These are phyloP conservation scores for Pelobates cultripes DNA, from an alignment of 2,797 vertebrate genomes.

Conservation along the genomic window DNA sequence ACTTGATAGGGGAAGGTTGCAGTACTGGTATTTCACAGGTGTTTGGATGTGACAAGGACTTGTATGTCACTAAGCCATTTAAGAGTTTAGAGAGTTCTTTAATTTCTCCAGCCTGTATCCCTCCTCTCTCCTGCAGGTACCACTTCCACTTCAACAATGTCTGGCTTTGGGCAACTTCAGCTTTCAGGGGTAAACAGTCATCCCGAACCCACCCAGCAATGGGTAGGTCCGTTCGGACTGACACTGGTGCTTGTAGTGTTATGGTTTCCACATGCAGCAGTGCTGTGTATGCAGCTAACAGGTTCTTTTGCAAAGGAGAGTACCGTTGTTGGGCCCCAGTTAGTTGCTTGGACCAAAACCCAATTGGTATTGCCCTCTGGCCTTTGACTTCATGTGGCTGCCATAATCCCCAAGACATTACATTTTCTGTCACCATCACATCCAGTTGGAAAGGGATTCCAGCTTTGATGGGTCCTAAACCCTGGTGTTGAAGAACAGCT, in stretches of 20 bases:
- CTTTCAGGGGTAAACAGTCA: background rate
- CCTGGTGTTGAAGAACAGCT: background rate
- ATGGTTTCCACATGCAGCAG: background rate
- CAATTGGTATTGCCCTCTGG: background rate
- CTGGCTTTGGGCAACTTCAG: background rate
- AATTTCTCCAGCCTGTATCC: background rate
- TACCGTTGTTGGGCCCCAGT: background rate
- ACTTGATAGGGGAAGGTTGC: background rate
- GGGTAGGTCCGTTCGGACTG: background rate
- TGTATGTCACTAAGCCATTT: background rate
- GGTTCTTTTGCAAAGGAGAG: background rate
- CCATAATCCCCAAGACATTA: conserved; percentile 2
- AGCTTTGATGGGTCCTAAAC: background rate
- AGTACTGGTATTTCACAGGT: background rate
- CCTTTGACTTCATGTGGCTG: background rate
- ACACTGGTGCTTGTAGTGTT: background rate
- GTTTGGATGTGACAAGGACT: background rate
- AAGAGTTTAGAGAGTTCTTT: background rate
- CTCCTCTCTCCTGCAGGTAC: background rate
- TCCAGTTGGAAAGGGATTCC: background rate
- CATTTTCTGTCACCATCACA: background rate
- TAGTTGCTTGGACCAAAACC: background rate
- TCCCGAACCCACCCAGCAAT: background rate
- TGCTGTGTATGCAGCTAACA: background rate
- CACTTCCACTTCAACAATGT: conserved; percentile 1